Evolutionary conservation across 2,113 vertebrate species (phyloP).

Genomic region (Arenaria interpres): DNA sequence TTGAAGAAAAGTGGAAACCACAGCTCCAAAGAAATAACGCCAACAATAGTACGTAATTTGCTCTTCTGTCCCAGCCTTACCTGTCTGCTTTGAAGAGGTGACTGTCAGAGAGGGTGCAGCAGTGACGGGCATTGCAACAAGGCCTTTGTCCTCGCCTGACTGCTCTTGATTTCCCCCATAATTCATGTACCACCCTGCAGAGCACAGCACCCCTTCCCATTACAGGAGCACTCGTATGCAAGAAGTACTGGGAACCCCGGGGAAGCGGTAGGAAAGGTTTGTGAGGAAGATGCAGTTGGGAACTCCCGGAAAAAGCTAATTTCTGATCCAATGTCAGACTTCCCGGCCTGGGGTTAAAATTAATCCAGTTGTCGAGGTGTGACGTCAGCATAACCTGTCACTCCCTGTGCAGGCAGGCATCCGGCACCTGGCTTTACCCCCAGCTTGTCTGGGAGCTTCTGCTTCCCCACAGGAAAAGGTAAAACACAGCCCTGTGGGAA

Average conservation of each 20-base stretch:
- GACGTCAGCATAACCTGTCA: not conserved
- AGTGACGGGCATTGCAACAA: not conserved
- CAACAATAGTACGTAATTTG: conserved; percentile 85
- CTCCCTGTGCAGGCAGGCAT: not conserved
- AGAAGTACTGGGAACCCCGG: not conserved
- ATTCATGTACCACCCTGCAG: not conserved
- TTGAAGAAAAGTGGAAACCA: conserved; percentile 91
- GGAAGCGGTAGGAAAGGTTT: not conserved
- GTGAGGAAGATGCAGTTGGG: not conserved
- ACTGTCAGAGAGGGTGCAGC: not conserved
- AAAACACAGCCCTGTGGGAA: not conserved
- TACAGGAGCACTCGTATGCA: fast-evolving
- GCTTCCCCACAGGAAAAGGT: not conserved
- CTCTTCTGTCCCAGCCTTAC: not conserved
- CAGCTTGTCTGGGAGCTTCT: not conserved
- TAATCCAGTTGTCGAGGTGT: fast-evolving
- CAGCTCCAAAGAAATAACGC: conserved; percentile 88
- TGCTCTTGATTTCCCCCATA: not conserved
- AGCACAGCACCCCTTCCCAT: not conserved
- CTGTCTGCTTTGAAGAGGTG: not conserved
- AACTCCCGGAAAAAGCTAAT: not conserved
- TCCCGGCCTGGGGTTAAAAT: not conserved
- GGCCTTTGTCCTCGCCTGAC: not conserved
- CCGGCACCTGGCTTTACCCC: not conserved
- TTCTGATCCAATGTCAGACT: not conserved